Percentiles rank a stretch among this genome's conserved stretches.
These are phyloP conservation scores for Enteromius thamalakanensis DNA, from an alignment of 2,797 vertebrate genomes.

Conservation along the genomic window DNA sequence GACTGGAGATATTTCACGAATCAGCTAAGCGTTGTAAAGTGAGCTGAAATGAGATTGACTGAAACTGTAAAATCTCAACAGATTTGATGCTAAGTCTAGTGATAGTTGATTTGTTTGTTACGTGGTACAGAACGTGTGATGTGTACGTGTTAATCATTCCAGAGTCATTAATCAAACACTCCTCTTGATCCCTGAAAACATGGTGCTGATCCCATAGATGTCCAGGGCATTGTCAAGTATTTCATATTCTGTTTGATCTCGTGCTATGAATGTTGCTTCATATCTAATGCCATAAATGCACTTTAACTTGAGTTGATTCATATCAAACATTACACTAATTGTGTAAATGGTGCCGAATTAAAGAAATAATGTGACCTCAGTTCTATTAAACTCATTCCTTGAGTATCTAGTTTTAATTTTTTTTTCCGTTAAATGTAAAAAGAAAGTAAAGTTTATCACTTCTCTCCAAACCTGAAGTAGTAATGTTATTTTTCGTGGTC, in stretches of 20 bases:
- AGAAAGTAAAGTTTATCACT: background rate
- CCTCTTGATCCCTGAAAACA: background rate
- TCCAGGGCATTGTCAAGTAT: background rate
- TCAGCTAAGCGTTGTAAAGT: background rate
- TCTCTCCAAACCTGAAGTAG: background rate
- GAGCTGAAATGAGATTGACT: background rate
- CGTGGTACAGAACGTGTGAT: background rate
- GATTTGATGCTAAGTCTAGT: no score
- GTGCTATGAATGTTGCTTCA: background rate
- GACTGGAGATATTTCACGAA: background rate
- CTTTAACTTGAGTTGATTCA: constrained; percentile 1
- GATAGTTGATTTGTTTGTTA: background rate
- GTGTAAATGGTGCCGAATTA: background rate
- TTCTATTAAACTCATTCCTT: background rate
- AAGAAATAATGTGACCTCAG: background rate
- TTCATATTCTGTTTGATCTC: background rate
- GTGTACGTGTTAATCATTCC: background rate
- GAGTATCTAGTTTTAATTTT: background rate
- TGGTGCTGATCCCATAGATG: background rate
- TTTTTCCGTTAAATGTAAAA: background rate
- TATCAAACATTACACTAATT: background rate
- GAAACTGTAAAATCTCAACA: background rate
- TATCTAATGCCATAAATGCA: constrained; percentile 14
- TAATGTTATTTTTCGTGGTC: background rate
- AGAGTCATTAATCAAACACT: background rate